phyloP scores from a whole-genome alignment of 1,140 invertebrate species.

The Mycetomoellerius zeteki region DNA sequence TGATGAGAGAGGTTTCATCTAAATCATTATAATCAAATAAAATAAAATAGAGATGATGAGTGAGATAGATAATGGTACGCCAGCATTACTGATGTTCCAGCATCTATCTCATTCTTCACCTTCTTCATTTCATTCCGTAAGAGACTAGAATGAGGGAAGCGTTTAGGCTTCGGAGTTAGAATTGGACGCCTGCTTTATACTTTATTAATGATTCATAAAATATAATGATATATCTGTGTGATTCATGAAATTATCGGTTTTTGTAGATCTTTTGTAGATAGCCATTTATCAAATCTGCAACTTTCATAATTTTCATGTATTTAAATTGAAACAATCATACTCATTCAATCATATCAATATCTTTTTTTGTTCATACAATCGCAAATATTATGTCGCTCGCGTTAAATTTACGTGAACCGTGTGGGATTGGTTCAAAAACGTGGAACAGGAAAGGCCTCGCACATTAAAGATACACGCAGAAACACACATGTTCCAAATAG shows the following conservation, averaged over 20 bases:
- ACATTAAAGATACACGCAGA: slow-evolving; percentile 14
- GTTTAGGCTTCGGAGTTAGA: no score
- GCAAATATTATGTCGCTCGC: not conserved
- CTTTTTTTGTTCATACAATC: not conserved
- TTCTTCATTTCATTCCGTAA: no score
- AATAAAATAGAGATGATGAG: no score
- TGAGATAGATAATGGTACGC: no score
- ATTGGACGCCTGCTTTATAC: no score
- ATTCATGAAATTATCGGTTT: slow-evolving; percentile 17
- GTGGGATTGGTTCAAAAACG: slow-evolving; percentile 15
- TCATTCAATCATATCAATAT: not conserved
- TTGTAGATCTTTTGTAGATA: not conserved
- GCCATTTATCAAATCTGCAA: not conserved
- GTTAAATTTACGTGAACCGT: not conserved
- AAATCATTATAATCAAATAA: no score
- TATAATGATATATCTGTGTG: not conserved
- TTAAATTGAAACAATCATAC: not conserved
- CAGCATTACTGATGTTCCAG: no score
- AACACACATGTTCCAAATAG: not conserved
- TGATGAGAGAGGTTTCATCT: not conserved
- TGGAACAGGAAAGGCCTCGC: slow-evolving; percentile 13
- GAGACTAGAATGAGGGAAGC: no score
- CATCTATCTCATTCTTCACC: no score
- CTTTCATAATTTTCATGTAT: slow-evolving; percentile 19
- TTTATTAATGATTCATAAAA: not conserved